These are phyloP conservation scores for Paralichthys olivaceus DNA, from an alignment of 2,113 vertebrate genomes.

Conservation along the genomic window DNA sequence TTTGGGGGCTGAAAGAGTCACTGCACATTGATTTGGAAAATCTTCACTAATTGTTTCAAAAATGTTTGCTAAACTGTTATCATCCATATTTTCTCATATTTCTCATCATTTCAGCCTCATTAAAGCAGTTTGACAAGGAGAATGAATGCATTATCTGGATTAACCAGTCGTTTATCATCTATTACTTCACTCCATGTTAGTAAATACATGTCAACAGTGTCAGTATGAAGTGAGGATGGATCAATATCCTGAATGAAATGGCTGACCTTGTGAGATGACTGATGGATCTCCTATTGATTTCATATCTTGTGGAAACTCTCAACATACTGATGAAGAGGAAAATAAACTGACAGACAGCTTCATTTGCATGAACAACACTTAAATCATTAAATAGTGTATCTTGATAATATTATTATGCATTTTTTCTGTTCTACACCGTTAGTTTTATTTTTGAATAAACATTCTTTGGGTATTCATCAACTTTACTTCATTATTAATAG, in stretches of 20 bases:
- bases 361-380: background rate
- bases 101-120: too few relatives aligned
- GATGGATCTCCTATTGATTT: slow-evolving; percentile 20
- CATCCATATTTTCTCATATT: too few relatives aligned
- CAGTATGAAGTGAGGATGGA: background rate
- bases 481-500: slow-evolving; percentile 7
- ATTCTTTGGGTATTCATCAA: background rate
- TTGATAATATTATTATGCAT: background rate
- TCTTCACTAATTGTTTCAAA: background rate
- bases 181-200: background rate
- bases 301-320: background rate
- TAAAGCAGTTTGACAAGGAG: background rate
- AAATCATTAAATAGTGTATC: background rate
- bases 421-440: background rate
- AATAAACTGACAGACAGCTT: background rate
- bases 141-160: background rate
- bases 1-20: background rate
- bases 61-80: background rate
- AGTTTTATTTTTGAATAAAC: slow-evolving; percentile 15
- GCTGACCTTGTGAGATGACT: slow-evolving; percentile 7
- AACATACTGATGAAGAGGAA: background rate
- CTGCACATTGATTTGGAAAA: too few relatives aligned
- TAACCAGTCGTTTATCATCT: background rate
- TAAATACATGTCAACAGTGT: slow-evolving; percentile 17
- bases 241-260: slow-evolving; percentile 11